Evolutionary conservation across 2,888 invertebrate genomes (phyloP).

Genomic region (Ennomos fuscantarius): DNA sequence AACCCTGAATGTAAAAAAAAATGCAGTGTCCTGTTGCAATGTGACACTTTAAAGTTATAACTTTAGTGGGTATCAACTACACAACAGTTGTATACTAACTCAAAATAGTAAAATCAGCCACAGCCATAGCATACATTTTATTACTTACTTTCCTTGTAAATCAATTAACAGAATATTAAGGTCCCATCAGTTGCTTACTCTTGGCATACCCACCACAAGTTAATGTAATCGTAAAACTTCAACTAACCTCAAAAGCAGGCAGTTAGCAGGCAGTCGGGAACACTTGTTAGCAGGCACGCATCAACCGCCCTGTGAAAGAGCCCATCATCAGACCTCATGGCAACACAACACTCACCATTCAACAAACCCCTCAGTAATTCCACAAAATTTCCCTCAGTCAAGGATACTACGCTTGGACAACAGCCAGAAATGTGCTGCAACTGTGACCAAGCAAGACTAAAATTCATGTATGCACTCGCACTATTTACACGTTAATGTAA

Average conservation of each 20-base stretch:
- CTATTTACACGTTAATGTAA: conserved; percentile 44
- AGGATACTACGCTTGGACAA: conserved; percentile 76
- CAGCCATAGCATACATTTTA: too few relatives aligned
- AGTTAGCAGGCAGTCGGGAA: conserved; percentile 78
- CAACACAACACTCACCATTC: conserved; percentile 52
- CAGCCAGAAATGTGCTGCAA: conserved; percentile 75
- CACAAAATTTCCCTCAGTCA: conserved; percentile 67
- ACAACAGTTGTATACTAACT: too few relatives aligned
- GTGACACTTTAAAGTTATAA: too few relatives aligned
- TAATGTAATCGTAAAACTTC: conserved; percentile 42
- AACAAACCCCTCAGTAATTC: conserved; percentile 51
- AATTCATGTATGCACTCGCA: conserved; percentile 66
- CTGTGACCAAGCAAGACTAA: conserved; percentile 69
- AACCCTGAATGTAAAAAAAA: too few relatives aligned
- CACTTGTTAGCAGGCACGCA: conserved; percentile 74
- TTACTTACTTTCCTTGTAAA: too few relatives aligned
- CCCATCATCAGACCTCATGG: conserved; percentile 66
- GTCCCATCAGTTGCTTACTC: conserved; percentile 6
- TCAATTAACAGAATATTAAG: background rate
- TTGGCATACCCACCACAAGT: conserved; percentile 15
- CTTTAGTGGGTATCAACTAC: too few relatives aligned
- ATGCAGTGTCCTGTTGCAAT: too few relatives aligned
- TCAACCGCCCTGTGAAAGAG: conserved; percentile 81
- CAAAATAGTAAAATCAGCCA: too few relatives aligned
- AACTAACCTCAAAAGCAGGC: conserved; percentile 84